These are phyloP conservation scores for Nothobranchius furzeri DNA, from an alignment of 2,113 vertebrate species.

Conservation along the genomic window DNA sequence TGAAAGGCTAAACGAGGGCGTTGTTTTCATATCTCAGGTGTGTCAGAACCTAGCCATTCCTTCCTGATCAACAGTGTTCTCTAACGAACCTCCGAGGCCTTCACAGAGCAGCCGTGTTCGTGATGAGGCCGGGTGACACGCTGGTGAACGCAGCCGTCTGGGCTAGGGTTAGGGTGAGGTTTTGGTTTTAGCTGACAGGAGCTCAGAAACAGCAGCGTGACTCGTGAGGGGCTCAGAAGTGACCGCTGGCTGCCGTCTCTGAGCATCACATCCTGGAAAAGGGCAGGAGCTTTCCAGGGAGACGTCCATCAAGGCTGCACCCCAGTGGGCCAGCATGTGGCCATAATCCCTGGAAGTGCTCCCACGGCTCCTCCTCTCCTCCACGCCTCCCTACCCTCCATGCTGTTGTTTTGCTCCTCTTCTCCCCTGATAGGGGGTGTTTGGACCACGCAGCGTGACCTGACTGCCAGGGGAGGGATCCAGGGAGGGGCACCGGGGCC, in stretches of 20 bases:
- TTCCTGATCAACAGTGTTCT: too few species aligned
- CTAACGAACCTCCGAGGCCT: too few species aligned
- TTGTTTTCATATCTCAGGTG: too few species aligned
- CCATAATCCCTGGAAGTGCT: slow-evolving; percentile 82
- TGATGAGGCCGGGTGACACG: too few species aligned
- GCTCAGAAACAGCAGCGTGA: too few species aligned
- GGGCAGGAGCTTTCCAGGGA: slow-evolving; percentile 71
- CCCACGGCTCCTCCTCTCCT: slow-evolving; percentile 70
- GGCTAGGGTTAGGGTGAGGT: too few species aligned
- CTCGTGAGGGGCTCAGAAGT: slow-evolving; percentile 4
- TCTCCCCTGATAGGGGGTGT: slow-evolving; percentile 72
- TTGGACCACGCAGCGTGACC: slow-evolving; percentile 81
- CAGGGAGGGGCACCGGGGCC: slow-evolving; percentile 79
- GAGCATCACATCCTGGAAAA: slow-evolving; percentile 70
- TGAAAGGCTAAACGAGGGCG: too few species aligned
- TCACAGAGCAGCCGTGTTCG: too few species aligned
- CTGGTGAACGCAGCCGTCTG: too few species aligned
- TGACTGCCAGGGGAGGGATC: slow-evolving; percentile 84
- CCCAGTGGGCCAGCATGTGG: slow-evolving; percentile 77
- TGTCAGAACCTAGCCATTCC: too few species aligned
- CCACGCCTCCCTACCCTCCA: slow-evolving; percentile 69
- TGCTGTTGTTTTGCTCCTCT: slow-evolving; percentile 73
- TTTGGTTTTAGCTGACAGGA: too few species aligned
- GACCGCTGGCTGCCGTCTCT: slow-evolving; percentile 39
- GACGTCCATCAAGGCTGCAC: slow-evolving; percentile 78